Percentiles rank a stretch among this genome's conserved stretches.
Conservation (phyloP, 2,888 invertebrate species). For the Argyresthia albistria region DNA sequence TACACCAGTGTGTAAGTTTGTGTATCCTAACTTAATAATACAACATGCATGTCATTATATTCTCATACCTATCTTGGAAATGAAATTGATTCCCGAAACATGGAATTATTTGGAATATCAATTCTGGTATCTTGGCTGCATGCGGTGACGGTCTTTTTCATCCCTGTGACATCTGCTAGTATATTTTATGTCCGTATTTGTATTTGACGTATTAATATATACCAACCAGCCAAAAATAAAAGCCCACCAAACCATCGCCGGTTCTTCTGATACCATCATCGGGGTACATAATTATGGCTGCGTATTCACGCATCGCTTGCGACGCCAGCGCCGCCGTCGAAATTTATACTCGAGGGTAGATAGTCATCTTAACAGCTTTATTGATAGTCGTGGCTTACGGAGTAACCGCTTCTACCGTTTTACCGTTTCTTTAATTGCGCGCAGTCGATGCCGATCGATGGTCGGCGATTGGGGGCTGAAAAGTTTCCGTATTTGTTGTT, state of each 20-base stretch:
- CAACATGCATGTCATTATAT: no score
- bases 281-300: neutral
- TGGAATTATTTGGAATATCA: no score
- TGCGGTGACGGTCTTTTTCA: neutral
- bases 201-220: neutral
- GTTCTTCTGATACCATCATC: neutral
- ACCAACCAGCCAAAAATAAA: neutral
- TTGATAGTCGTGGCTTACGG: slow-evolving; percentile 13
- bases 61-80: no score
- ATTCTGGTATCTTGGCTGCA: no score
- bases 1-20: no score
- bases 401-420: slow-evolving; percentile 1
- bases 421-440: slow-evolving; percentile 8
- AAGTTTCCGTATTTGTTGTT: neutral
- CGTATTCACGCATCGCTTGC: slow-evolving; percentile 8
- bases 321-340: slow-evolving; percentile 15
- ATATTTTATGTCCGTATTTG: neutral
- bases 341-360: slow-evolving; percentile 47
- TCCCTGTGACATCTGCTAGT: neutral
- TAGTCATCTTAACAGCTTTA: slow-evolving; percentile 44
- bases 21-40: no score
- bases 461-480: neutral
- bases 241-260: neutral
- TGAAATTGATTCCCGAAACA: no score
- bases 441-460: neutral